Base-by-base conservation (phyloP, 2,888 invertebrate species). In the Petrolisthes cinctipes region DNA sequence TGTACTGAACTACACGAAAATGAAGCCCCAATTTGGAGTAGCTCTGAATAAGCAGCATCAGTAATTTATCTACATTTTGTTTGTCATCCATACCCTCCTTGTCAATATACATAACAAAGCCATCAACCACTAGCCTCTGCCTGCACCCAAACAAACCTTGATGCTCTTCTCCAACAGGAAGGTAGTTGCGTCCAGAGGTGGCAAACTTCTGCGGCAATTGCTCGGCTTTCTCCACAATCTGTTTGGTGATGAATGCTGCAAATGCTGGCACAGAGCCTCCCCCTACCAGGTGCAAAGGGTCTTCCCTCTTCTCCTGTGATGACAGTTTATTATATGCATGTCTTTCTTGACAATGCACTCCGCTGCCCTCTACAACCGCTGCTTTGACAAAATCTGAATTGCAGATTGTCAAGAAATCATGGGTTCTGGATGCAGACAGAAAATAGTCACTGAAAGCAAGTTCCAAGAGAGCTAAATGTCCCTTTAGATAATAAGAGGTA, bases 371-470 rank as follows among this genome's bases (percentile, higher is more conserved):
- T n/a, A 88, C 80, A 23, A 86, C 61, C 5, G 81, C 86, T 23
- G 68, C 88, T 57, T 90, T 90, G 5, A 71, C 88, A 83, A 90
- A 88, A 83, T 90, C 90, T 68, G 90, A 83, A 81, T 90, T 90
- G 17, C 85, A 88, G 17, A 83, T 85, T 2, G 71, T 61, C 14
- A 82, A 20, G 79, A 73, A 90, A 37, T 79, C 85, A 51, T 57
- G 54, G n/a, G 14, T 14, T 73, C 82, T 73, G 54, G 88, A 76
- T 20, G 51, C 5, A 54, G 78, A 71, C 9, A 56, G 76, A 68
- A 88, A 85, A 79, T 82, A 80, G 53, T 85, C 78, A 78, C 23
- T 85, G 57, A 76, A 82, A 53, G 61, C 85, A 51, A 88, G 76
- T 57, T 88, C 88, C 56, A 88, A 68, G 11, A 79, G 14, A n/a